A percentile compares a stretch with the other conserved stretches of the same genome.
These are phyloP conservation scores for Luscinia luscinia DNA, from an alignment of 2,797 vertebrate species.

Conservation along the genomic window DNA sequence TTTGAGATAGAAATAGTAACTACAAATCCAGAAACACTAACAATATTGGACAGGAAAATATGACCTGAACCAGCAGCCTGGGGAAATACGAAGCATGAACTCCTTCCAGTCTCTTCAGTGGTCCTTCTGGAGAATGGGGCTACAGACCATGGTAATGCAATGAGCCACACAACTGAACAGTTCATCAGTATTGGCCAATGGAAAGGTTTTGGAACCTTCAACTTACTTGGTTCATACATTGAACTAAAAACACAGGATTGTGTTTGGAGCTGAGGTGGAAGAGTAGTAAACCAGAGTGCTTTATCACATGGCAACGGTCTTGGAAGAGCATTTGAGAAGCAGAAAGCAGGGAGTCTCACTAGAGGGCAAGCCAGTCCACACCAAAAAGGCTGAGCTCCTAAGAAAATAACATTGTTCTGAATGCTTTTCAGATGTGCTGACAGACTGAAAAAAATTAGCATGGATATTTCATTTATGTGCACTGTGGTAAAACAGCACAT, in stretches of 20 bases:
- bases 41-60: background rate
- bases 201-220: background rate
- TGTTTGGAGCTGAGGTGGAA: background rate
- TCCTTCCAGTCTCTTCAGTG: background rate
- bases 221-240: background rate
- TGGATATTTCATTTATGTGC: background rate
- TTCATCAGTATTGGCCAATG: rapidly evolving
- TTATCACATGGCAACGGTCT: background rate
- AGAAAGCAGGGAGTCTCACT: background rate
- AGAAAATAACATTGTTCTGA: background rate
- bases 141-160: background rate
- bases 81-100: background rate
- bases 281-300: background rate
- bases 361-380: background rate
- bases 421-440: background rate
- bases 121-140: background rate
- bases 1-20: background rate
- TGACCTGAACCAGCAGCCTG: background rate
- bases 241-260: background rate
- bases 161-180: background rate
- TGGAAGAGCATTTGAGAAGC: background rate
- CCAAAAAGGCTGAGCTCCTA: background rate
- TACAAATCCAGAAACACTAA: background rate
- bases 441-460: background rate
- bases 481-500: background rate